These are phyloP conservation scores for Stenoptilia bipunctidactyla DNA, from an alignment of 2,888 invertebrate species.

Conservation along the genomic window DNA sequence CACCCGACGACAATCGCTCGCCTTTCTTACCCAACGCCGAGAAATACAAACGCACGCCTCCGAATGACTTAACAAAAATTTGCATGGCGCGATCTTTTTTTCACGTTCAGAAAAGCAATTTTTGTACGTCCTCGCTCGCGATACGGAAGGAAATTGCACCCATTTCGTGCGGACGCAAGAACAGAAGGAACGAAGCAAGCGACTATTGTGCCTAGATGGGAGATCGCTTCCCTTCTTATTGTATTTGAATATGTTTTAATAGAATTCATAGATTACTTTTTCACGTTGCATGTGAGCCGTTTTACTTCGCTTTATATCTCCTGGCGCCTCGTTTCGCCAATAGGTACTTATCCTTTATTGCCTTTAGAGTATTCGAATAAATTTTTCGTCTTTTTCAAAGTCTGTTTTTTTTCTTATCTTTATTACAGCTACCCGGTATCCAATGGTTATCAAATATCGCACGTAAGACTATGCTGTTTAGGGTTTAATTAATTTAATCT, in stretches of 20 bases:
- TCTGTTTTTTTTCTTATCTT: too few species aligned
- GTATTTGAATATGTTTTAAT: background rate
- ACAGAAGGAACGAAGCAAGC: background rate
- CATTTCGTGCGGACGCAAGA: background rate
- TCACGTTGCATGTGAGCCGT: too few species aligned
- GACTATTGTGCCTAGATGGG: background rate
- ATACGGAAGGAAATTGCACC: slow-evolving; percentile 65
- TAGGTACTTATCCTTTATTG: too few species aligned
- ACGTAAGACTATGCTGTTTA: too few species aligned
- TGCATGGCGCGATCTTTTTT: slow-evolving; percentile 62
- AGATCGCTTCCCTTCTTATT: background rate
- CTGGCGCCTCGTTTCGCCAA: too few species aligned
- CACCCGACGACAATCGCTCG: slow-evolving; percentile 56
- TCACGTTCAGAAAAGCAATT: slow-evolving; percentile 66
- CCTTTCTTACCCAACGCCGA: slow-evolving; percentile 55
- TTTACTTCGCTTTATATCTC: too few species aligned
- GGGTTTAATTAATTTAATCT: too few species aligned
- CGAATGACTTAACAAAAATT: slow-evolving; percentile 70
- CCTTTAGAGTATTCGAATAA: too few species aligned
- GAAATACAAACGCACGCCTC: slow-evolving; percentile 68
- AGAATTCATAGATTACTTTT: background rate
- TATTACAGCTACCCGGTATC: too few species aligned
- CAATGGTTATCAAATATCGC: too few species aligned
- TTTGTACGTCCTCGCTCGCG: slow-evolving; percentile 53
- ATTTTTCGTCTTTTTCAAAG: too few species aligned